Evolutionary conservation across 2,797 vertebrate species (phyloP), one percentile per base, ranked within the genome.

Genomic region (Danio albolineatus): DNA sequence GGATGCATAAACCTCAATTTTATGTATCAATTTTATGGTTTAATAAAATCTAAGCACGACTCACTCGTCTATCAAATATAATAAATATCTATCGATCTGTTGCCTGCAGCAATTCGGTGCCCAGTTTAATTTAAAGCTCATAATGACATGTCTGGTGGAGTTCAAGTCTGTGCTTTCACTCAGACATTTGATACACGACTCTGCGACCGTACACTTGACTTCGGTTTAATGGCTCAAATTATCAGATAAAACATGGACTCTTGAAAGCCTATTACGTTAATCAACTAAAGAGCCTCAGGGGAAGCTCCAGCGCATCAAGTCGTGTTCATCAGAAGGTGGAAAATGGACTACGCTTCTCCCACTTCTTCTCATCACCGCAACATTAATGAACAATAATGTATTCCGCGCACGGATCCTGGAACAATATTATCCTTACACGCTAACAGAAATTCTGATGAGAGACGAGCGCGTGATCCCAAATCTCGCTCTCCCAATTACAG

Each of bases 261-360:
- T 97, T 95, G 94, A 96, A 94, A 94, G 90, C 88, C 91, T 94
- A 96, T 97, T 95, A 95, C 92, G 95, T 94, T 97, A 97, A 97
- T 92, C 93, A 93, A 91, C 92, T 95, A 95, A 96, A 95, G 94
- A 93, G 92, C 94, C 94, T 90, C 94, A 91, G 93, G 93, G 93
- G 91, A 60, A 81, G 89, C 85, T 86, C 88, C 85, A 85, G 88
- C 87, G 89, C 91, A 92, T 91, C 90, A 87, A 90, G 91, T 92
- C 91, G 89, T 91, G 92, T 92, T 95, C 94, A 96, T 96, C 94
- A 93, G 92, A 93, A 91, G 92, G 89, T 91, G 92, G 94, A 95
- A 96, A 97, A 97, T 96, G 89, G 93, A 93, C 95, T 94, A 93
- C 93, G 91, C 90, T 88, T 91, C 89, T 90, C 89, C 89, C 89